Evolutionary conservation across 2,113 vertebrate genomes (phyloP), one percentile per base, ranked within the genome.

Genomic region (Piliocolobus tephrosceles): DNA sequence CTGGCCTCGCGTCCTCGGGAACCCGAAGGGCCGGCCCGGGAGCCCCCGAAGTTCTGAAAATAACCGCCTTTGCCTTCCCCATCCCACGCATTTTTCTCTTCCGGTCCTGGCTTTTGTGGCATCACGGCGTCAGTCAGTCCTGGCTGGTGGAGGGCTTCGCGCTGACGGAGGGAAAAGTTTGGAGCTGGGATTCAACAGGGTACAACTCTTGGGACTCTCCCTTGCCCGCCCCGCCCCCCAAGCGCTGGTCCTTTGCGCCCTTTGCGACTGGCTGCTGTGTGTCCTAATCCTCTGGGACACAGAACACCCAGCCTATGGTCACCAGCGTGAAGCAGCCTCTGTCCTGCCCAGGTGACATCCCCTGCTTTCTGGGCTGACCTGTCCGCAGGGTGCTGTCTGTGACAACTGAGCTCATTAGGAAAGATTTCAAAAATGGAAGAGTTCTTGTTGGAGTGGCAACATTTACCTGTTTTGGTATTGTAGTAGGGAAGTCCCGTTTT

Each of bases 101-200:
- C 8, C 9, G 66, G 81, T 14, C 50, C 6, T 3, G 1, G 64
- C 57, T 83, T 13, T 22, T 32, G 68, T 50, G n/a, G 43, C 81
- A 43, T 32, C 84, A 1, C 25, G 32, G 50, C 45, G 25, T 43
- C 25, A 14, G 72, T 23, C 13, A 68, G 55, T 81, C 52, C 52
- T 2, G 17, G 75, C 58, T 9, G 64, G 40, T 35, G 40, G 8
- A 17, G 90, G 70, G 84, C 32, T 22, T 85, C 3, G 45, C 47
- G 47, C 85, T 14, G 57, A 64, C 16, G 3, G 11, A 64, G 88
- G 80, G 89, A 93, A 92, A 97, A 96, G 96, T 97, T 93, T 82
- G 90, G 47, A 85, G 86, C 93, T 1, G 27, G 84, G 32, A 96
- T 94, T 92, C 97, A 88, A 94, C 95, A 92, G 97, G 97, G 91